Base-by-base conservation (phyloP, 2,113 vertebrate genomes). In the Rhinolophus sinicus region DNA sequence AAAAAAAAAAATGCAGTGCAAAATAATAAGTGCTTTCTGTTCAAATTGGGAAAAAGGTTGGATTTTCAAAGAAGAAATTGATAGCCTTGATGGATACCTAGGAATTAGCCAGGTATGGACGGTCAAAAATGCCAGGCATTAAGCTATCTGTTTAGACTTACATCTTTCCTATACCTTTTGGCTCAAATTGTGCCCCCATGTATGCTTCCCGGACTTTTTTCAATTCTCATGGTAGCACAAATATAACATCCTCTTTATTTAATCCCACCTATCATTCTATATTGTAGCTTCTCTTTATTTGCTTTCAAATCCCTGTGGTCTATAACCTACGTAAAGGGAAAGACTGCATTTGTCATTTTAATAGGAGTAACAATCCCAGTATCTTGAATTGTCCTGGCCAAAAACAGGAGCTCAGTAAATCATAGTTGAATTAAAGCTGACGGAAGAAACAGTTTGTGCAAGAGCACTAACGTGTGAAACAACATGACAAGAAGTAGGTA, bases 391-490 rank as follows among this genome's bases (percentile, higher is more conserved):
- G 81, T 52, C 35, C 3, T 82, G 30, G 47, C 26, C 72, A 60
- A 72, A 77, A 95, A n/a, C 3, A 85, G 62, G 76, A 93, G 40
- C 75, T 85, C 65, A 67, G n/a, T 81, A 92, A 90, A 94, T 94
- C 38, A 60, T 9, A 77, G 47, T 35, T 60, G 47, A 90, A 88
- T 85, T 87, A 92, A 92, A 88, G 15, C 14, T 50, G 11, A 94
- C 26, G 35, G 21, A 88, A 95, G 58, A 28, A 90, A 94, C 15
- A 56, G 56, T 90, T 85, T 90, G 28, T 75, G 38, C 9, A 52
- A 94, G 83, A 76, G 64, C 52, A 90, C 44, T 47, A 92, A 89
- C 54, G 12, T 67, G 56, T 84, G 60, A 90, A 96, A 81, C 15
- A 90, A 60, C 38, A 72, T 70, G 33, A 56, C 35, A 47, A 38